These are phyloP conservation scores for Athalia rosae DNA, from an alignment of 2,888 invertebrate species.

Conservation along the genomic window DNA sequence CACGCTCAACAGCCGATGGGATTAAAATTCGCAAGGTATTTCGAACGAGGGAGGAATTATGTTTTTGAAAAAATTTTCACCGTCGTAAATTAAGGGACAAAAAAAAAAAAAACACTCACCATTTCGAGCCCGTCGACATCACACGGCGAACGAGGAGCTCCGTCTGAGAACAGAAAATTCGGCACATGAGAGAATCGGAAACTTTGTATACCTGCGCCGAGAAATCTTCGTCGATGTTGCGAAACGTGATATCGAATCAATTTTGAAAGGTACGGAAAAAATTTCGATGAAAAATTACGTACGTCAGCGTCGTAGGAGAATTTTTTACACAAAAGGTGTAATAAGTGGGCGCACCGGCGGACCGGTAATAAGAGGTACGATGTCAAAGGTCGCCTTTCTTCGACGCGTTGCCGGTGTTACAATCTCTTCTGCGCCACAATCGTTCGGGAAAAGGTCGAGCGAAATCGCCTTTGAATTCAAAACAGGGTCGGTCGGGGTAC, in stretches of 20 bases:
- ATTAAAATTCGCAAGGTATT: no score
- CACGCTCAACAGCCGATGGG: no score
- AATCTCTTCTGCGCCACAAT: not conserved
- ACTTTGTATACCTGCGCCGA: not conserved
- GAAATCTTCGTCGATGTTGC: not conserved
- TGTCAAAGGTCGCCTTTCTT: not conserved
- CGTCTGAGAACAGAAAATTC: conserved; percentile 17
- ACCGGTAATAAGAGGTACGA: not conserved
- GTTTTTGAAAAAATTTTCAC: not conserved
- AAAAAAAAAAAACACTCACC: conserved; percentile 1
- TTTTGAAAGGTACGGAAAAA: not conserved
- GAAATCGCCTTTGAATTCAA: not conserved
- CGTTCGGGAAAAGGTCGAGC: not conserved
- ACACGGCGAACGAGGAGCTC: not conserved
- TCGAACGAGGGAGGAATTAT: not conserved
- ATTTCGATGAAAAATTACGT: not conserved
- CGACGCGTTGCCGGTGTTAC: not conserved
- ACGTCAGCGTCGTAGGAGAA: no score
- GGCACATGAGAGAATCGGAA: no score
- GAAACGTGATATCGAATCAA: not conserved
- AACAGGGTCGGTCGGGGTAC: not conserved
- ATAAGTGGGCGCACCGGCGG: not conserved
- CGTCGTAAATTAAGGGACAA: not conserved
- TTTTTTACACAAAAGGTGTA: no score
- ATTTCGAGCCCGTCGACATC: conserved; percentile 5